Conservation (phyloP, 2,113 vertebrate species). For the Bagarius yarrelli region DNA sequence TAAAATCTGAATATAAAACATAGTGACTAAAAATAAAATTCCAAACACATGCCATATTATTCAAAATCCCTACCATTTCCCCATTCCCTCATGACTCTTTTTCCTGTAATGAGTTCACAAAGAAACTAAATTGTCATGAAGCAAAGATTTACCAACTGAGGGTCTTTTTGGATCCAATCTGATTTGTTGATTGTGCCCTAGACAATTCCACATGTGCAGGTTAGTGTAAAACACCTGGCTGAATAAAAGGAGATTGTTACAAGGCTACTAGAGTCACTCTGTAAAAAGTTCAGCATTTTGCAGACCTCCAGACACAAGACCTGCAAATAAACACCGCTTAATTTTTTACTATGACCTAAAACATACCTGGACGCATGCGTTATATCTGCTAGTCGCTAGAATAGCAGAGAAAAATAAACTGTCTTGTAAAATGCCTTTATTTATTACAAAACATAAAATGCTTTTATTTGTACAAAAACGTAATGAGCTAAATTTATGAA, state of each 20-base stretch:
- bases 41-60: neutral
- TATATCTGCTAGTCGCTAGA: constrained; percentile 20
- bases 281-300: constrained; percentile 33
- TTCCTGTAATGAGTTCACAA: constrained; percentile 13
- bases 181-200: constrained; percentile 23
- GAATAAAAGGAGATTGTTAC: constrained; percentile 45
- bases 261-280: constrained; percentile 24
- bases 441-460: neutral
- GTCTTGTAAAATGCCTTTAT: too few species aligned
- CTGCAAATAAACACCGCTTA: constrained; percentile 50
- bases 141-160: constrained; percentile 1
- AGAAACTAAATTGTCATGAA: constrained; percentile 6
- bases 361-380: constrained; percentile 28
- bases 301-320: constrained; percentile 34
- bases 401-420: constrained; percentile 22
- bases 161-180: constrained; percentile 21
- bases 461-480: neutral
- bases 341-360: constrained; percentile 37
- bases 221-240: constrained; percentile 29
- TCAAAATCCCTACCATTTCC: neutral
- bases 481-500: neutral
- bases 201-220: constrained; percentile 46
- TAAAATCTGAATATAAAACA: neutral
- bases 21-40: neutral
- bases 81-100: neutral